These are phyloP conservation scores for Heteromormyrus szaboi DNA, from an alignment of 2,797 vertebrate species.

Conservation along the genomic window DNA sequence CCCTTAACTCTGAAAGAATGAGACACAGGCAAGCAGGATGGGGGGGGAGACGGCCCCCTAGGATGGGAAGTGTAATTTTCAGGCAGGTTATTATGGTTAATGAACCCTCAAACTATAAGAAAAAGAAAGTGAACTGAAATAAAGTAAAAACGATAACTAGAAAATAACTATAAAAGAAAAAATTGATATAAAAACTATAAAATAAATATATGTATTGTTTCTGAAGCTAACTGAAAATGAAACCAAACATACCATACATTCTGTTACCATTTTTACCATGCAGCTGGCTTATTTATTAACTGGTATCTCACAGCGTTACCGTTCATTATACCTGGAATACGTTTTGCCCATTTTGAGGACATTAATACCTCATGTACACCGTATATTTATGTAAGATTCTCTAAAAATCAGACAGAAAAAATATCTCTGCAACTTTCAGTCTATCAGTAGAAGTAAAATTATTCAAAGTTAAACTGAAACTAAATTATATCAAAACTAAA, in stretches of 20 bases:
- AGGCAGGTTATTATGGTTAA: background rate
- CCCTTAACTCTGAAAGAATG: slow-evolving; percentile 3
- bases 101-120: background rate
- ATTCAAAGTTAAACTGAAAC: background rate
- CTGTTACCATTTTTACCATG: background rate
- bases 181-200: background rate
- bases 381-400: background rate
- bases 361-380: background rate
- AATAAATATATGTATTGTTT: background rate
- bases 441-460: background rate
- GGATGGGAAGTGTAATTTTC: background rate
- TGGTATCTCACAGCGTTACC: background rate
- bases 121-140: background rate
- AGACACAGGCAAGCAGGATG: background rate
- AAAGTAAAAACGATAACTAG: background rate
- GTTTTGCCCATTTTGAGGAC: background rate
- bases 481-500: background rate
- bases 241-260: background rate
- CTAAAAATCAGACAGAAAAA: background rate
- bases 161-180: background rate
- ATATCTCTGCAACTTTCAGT: background rate
- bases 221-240: background rate
- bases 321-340: background rate
- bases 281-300: background rate
- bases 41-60: background rate